Percentiles rank a stretch among this genome's conserved stretches.
Conservation (phyloP, 2,888 invertebrate species). For the Sisyra nigra region DNA sequence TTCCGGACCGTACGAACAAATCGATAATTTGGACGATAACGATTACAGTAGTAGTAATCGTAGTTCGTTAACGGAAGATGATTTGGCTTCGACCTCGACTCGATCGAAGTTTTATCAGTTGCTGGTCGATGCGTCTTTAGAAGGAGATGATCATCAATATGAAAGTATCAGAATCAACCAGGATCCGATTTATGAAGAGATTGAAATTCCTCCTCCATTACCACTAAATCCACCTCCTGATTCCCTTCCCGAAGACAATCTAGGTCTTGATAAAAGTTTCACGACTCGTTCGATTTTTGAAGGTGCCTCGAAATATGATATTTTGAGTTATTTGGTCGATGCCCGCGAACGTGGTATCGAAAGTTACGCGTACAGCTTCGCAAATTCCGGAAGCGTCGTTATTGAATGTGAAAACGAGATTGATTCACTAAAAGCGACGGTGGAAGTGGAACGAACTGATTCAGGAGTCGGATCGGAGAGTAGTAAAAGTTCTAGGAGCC, state of each 20-base stretch:
- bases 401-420: slow-evolving; percentile 28
- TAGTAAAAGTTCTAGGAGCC: slow-evolving; percentile 68
- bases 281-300: slow-evolving; percentile 57
- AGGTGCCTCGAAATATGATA: slow-evolving; percentile 77
- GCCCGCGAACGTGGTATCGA: slow-evolving; percentile 64
- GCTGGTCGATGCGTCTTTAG: slow-evolving; percentile 49
- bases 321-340: slow-evolving; percentile 76
- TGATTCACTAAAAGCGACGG: slow-evolving; percentile 55
- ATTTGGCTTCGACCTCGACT: slow-evolving; percentile 35
- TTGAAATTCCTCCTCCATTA: slow-evolving; percentile 62
- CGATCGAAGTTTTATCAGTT: slow-evolving; percentile 59
- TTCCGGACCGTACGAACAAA: slow-evolving; percentile 59
- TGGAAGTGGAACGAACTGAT: slow-evolving; percentile 84
- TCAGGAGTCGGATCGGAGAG: slow-evolving; percentile 89
- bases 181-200: slow-evolving; percentile 68
- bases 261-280: slow-evolving; percentile 53
- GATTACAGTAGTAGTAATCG: slow-evolving; percentile 42
- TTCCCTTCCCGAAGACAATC: slow-evolving; percentile 35
- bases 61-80: slow-evolving; percentile 38
- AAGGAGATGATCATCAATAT: slow-evolving; percentile 52
- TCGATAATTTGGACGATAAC: slow-evolving; percentile 58
- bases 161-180: slow-evolving; percentile 49
- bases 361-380: slow-evolving; percentile 46
- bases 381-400: slow-evolving; percentile 29
- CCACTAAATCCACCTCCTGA: slow-evolving; percentile 63